Base-by-base conservation (phyloP, 2,797 vertebrate genomes). In the Lophius americanus region DNA sequence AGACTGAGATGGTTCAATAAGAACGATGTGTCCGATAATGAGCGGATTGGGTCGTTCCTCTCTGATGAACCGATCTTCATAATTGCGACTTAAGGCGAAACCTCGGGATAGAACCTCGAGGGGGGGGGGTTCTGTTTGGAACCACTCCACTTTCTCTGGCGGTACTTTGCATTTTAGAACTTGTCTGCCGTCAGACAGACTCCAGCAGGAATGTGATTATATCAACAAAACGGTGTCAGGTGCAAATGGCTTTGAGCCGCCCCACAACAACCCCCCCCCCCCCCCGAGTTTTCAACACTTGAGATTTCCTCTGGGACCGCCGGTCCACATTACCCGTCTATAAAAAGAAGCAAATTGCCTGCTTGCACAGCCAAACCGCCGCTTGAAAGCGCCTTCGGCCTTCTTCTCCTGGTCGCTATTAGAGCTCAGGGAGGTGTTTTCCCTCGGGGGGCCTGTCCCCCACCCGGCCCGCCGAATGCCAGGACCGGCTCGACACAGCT, bases 331-430 rank as follows among this genome's bases (percentile, higher is more conserved):
- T 91, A 89, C 83, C 51, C 54, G 85, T 84, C 90, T 92, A 91
- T 90, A 92, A 92, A 91, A 93, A 90, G 89, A 86, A 88, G 76
- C 76, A 87, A 90, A 90, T 91, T 89, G 85, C 89, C 83, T 68
- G 68, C 65, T 79, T 85, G 86, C 79, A 70, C 68, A 87, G 75
- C 86, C 85, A 67, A 87, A 82, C 85, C 66, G 6, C 75, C 78
- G 55, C 83, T 73, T 85, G 85, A 85, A 84, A 58, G 73, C 68
- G 77, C 85, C 87, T 85, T 83, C 82, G 84, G 79, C 80, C 83
- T 76, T 84, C 75, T 72, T 80, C 85, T 89, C 80, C 59, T 78
- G 85, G 82, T 85, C 58, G 76, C 89, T 89, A 88, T 89, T 93
- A 91, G 89, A 92, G 79, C 87, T 86, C 68, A 71, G 79, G 82